phyloP scores from a whole-genome alignment of 2,113 vertebrate species.

The Anser cygnoides region DNA sequence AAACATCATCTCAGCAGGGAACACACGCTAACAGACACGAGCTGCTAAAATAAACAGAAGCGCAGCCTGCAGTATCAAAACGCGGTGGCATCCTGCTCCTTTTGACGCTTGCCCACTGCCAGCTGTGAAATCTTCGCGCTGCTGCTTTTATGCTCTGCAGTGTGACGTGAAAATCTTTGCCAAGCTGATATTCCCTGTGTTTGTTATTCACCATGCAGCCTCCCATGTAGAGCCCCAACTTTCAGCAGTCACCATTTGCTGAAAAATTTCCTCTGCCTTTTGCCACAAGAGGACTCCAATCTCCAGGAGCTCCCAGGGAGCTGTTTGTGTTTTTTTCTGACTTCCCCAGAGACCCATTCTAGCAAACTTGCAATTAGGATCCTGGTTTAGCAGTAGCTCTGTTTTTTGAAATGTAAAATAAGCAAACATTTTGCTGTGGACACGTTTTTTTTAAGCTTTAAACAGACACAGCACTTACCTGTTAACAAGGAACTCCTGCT shows the following conservation, averaged over 20 bases:
- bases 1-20: conserved; percentile 2
- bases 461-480: background rate
- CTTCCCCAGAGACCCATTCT: background rate
- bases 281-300: conserved; percentile 28
- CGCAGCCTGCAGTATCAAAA: background rate
- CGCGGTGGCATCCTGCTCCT: background rate
- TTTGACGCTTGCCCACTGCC: conserved; percentile 1
- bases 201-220: background rate
- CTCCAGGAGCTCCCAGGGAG: background rate
- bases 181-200: background rate
- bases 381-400: conserved; percentile 33
- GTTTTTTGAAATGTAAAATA: conserved; percentile 39
- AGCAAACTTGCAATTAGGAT: conserved; percentile 42
- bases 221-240: background rate
- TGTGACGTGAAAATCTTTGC: background rate
- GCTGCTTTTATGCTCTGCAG: background rate
- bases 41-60: background rate
- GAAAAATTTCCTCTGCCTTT: conserved; percentile 26
- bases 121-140: rapidly evolving
- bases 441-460: background rate
- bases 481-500: background rate
- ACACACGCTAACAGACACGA: background rate
- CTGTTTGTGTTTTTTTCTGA: conserved; percentile 18
- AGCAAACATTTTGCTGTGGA: background rate
- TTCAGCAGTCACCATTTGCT: background rate